Evolutionary conservation across 1,140 invertebrate genomes (phyloP), one percentile per base, ranked within the genome.

Genomic region (Mycetomoellerius zeteki): DNA sequence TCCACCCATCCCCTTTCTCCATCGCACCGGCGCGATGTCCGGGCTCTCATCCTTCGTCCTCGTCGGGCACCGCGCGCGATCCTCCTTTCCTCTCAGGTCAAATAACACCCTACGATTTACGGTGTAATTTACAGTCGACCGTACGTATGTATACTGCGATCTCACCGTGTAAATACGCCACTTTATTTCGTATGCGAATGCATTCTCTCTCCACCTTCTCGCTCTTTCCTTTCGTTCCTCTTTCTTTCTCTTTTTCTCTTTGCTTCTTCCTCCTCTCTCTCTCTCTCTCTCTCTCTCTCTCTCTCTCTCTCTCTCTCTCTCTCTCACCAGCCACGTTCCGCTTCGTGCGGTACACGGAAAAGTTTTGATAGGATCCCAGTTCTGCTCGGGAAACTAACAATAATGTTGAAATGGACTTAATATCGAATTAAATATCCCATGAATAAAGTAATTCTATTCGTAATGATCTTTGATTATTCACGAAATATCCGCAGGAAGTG

Each of bases 21-120:
- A 16, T 87, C 87, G 86, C 76, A 33, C 50, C 50, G 37, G 30
- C 52, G n/a, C n/a, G n/a, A n/a, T n/a, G n/a, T n/a, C n/a, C 37
- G 37, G 56, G 14, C 14, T 84, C 81, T 62, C 56, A 24, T 78
- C 75, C 19, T 47, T 50, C 56, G 73, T 86, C 50, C 62, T 71
- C 30, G 60, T 64, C 58, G 65, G 80, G 58, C 16, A 30, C 10
- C 77, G 62, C 21, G 87, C 85, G 88, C 85, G 87, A 87, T 90
- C 86, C 81, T 88, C 72, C 87, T 71, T 47, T 65, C 75, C 54
- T 62, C 54, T 67, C 19, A 67, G 65, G 58, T 82, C 84, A 82
- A 89, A 91, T 91, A 90, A 90, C 89, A 90, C 76, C 88, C 80
- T 73, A 76, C 86, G 89, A 87, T 90, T 90, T 90, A 88, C 89